Evolutionary conservation across 2,888 invertebrate genomes (phyloP).

Genomic region (Linnaemya vulpina): DNA sequence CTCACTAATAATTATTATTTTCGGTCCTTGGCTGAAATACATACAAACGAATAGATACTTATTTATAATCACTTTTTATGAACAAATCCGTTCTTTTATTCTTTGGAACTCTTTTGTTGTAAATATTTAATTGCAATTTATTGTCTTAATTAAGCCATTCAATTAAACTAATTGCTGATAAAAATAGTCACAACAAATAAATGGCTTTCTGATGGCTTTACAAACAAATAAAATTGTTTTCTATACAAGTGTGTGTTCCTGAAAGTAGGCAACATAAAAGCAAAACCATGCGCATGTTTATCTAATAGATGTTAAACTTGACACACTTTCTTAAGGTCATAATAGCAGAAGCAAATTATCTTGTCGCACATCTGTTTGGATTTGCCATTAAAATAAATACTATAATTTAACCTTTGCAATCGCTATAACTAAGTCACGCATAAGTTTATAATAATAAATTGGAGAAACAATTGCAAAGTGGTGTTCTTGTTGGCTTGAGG

Average conservation of each 20-base stretch:
- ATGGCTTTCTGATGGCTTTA: neutral
- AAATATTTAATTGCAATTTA: neutral
- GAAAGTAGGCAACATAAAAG: conserved; percentile 14
- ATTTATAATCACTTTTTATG: neutral
- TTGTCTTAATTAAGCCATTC: neutral
- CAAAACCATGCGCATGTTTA: neutral
- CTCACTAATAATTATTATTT: no score
- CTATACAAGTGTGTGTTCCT: neutral
- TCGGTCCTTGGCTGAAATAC: no score
- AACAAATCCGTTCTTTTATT: neutral
- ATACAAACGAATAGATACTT: no score
- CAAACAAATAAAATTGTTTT: conserved; percentile 2
- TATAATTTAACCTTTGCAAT: conserved; percentile 28
- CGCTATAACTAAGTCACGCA: conserved; percentile 25
- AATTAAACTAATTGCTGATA: conserved; percentile 17
- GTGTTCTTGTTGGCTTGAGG: neutral
- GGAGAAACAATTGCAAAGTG: neutral
- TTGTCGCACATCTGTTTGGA: neutral
- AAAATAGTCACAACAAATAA: conserved; percentile 19
- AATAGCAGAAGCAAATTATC: neutral
- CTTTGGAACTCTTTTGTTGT: neutral
- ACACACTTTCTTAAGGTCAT: conserved; percentile 21
- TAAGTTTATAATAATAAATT: conserved; percentile 1
- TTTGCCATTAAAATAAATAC: conserved; percentile 38
- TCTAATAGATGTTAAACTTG: neutral